Evolutionary conservation across 2,797 vertebrate species (phyloP).

Genomic region (Poeciliopsis paucimaculata): DNA sequence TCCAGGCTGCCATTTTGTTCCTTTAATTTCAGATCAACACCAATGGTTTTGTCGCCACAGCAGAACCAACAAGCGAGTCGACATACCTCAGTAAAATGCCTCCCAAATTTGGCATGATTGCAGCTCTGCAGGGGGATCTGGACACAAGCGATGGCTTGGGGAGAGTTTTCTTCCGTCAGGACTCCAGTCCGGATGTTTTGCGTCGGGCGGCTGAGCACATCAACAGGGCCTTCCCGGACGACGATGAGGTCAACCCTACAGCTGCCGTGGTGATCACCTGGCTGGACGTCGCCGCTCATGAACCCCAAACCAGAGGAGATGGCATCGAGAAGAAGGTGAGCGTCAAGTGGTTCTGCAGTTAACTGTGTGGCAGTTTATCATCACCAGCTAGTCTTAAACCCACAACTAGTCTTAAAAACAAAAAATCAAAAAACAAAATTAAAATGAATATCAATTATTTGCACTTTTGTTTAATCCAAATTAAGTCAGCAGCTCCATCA

Average conservation of each 20-base stretch:
- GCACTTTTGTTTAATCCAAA: too few relatives aligned
- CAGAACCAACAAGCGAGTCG: conserved; percentile 78
- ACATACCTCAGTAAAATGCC: conserved; percentile 86
- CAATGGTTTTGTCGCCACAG: conserved; percentile 88
- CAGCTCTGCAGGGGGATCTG: conserved; percentile 82
- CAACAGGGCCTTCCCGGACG: conserved; percentile 84
- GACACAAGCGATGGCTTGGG: conserved; percentile 85
- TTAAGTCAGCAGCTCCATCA: too few relatives aligned
- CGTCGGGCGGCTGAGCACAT: conserved; percentile 79
- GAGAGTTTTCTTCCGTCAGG: conserved; percentile 88
- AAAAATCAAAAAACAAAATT: too few relatives aligned
- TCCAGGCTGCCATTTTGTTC: conserved; percentile 21
- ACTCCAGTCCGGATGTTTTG: conserved; percentile 76
- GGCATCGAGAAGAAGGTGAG: conserved; percentile 80
- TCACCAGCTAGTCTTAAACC: too few relatives aligned
- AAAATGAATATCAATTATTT: too few relatives aligned
- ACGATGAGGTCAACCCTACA: conserved; percentile 76
- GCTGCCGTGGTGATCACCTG: conserved; percentile 87
- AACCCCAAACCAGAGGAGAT: conserved; percentile 60
- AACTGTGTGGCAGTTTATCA: not conserved
- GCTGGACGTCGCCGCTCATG: conserved; percentile 80
- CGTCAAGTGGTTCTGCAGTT: not conserved
- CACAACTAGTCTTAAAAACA: too few relatives aligned
- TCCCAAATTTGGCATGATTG: conserved; percentile 84
- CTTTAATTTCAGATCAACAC: conserved; percentile 84